phyloP scores from a whole-genome alignment of 1,140 invertebrate species.

The Heterodera schachtii region DNA sequence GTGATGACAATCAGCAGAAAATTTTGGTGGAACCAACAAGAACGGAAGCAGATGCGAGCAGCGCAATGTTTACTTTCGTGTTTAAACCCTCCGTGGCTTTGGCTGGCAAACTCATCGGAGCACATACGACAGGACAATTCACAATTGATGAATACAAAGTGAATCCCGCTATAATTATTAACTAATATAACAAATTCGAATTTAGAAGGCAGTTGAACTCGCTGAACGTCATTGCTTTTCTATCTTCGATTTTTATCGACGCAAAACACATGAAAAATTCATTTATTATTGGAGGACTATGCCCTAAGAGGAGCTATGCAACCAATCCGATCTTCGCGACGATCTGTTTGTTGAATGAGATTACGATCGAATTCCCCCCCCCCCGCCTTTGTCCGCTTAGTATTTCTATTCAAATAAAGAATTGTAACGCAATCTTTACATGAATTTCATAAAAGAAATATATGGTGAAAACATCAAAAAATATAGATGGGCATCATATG shows the following conservation, averaged over 20 bases:
- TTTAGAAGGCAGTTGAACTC: conserved; percentile 35
- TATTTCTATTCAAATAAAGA: no score
- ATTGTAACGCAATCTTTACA: no score
- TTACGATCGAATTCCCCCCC: no score
- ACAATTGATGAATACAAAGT: conserved; percentile 24
- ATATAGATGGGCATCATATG: not conserved
- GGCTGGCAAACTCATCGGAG: conserved; percentile 20
- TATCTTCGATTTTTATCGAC: conserved; percentile 45
- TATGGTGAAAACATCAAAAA: not conserved
- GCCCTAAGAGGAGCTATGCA: not conserved
- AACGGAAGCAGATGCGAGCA: not conserved
- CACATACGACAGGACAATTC: conserved; percentile 18
- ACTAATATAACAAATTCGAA: not conserved
- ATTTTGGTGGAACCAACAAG: conserved; percentile 38
- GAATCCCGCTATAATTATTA: no score
- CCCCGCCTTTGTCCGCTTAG: no score
- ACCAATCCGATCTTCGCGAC: no score
- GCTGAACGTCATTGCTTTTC: conserved; percentile 28
- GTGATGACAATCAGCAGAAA: conserved; percentile 15
- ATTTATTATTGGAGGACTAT: conserved; percentile 17
- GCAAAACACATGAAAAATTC: conserved; percentile 45
- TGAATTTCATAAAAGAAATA: not conserved
- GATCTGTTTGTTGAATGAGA: no score
- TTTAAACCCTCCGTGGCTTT: conserved; percentile 36
- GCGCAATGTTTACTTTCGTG: conserved; percentile 40